These are phyloP conservation scores for Rhea americana DNA, from an alignment of 2,113 vertebrate genomes.

Conservation along the genomic window DNA sequence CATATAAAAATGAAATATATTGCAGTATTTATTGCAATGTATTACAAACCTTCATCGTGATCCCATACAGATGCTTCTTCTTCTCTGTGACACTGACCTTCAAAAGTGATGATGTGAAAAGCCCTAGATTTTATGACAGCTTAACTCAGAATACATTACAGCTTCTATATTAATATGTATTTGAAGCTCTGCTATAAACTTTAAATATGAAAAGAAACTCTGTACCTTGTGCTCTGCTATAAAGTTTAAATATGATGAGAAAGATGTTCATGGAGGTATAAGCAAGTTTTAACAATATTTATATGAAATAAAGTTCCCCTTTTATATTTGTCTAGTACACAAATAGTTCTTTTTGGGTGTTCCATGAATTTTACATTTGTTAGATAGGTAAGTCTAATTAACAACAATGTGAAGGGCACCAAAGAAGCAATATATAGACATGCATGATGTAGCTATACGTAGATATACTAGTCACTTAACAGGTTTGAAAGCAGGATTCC, in stretches of 20 bases:
- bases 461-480: neutral
- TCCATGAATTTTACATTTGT: conserved; percentile 24
- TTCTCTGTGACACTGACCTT: conserved; percentile 73
- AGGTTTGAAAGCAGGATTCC: neutral
- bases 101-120: conserved; percentile 78
- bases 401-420: neutral
- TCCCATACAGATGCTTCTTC: conserved; percentile 62
- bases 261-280: conserved; percentile 34
- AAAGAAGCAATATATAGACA: neutral
- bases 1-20: conserved; percentile 77
- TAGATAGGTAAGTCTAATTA: conserved; percentile 4
- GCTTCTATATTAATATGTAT: conserved; percentile 70
- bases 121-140: conserved; percentile 71
- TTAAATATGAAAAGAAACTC: conserved; percentile 68
- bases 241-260: conserved; percentile 69
- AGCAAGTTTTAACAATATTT: conserved; percentile 57
- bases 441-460: neutral
- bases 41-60: conserved; percentile 66
- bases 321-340: conserved; percentile 11
- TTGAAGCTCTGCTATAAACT: conserved; percentile 69
- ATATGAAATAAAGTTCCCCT: conserved; percentile 24
- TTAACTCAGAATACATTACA: conserved; percentile 74
- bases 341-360: neutral
- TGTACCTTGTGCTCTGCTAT: conserved; percentile 30
- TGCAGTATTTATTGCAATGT: conserved; percentile 74